Conservation (phyloP, 2,797 vertebrate species). For the Pantherophis vulpinus region DNA sequence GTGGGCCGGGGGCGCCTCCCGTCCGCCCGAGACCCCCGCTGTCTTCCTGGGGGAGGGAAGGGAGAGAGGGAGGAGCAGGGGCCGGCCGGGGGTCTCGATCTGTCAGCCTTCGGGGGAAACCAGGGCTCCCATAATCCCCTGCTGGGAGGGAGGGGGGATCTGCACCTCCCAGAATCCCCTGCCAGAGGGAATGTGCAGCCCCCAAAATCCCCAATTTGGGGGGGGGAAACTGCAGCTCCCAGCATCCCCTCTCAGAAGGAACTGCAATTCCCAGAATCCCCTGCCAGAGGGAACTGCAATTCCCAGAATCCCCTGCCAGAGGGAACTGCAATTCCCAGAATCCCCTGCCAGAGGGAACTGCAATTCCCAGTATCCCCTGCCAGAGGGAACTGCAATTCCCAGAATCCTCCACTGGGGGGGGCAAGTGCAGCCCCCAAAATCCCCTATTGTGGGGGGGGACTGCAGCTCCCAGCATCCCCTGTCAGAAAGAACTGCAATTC, state of each 20-base stretch:
- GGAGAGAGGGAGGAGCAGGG: not conserved
- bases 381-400: not conserved
- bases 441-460: too few species aligned
- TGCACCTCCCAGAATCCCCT: not conserved
- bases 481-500: accelerated
- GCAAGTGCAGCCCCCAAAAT: not conserved
- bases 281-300: not conserved
- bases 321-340: not conserved
- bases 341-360: not conserved
- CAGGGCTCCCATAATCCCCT: not conserved
- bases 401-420: not conserved
- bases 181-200: not conserved
- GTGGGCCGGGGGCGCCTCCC: not conserved
- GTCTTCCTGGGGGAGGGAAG: too few species aligned
- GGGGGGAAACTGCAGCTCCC: not conserved
- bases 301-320: not conserved
- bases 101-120: not conserved
- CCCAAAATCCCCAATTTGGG: too few species aligned
- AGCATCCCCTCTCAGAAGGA: too few species aligned
- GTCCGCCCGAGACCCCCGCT: too few species aligned
- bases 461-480: not conserved
- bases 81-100: not conserved
- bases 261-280: not conserved
- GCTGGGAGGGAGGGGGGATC: too few species aligned
- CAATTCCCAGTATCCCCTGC: not conserved